Percentiles rank a stretch among this genome's conserved stretches.
Evolutionary conservation across 2,113 vertebrate genomes (phyloP).

Genomic region (Malaclemys terrapin): DNA sequence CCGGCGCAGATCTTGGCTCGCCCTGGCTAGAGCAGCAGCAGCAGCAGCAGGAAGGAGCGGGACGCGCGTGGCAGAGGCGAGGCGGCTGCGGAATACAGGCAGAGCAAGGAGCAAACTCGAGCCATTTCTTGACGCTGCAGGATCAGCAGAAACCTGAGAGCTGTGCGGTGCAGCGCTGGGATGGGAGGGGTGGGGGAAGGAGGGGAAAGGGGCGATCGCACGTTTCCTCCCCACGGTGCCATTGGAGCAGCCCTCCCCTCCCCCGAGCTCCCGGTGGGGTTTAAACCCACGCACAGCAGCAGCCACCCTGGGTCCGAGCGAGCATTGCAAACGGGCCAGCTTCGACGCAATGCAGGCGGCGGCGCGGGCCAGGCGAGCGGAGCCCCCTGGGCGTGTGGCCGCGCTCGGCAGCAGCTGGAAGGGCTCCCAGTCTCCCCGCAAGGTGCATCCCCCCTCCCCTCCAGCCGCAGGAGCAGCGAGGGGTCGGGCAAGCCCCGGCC

Average conservation of each 20-base stretch:
- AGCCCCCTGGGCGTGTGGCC: not conserved
- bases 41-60: constrained; percentile 9
- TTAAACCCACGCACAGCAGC: not conserved
- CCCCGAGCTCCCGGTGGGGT: not conserved
- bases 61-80: constrained; percentile 37
- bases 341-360: constrained; percentile 82
- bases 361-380: constrained; percentile 36
- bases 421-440: too few relatives aligned
- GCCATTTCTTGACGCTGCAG: constrained; percentile 93
- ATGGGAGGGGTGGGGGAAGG: constrained; percentile 32
- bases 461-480: not conserved
- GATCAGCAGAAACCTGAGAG: constrained; percentile 93
- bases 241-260: not conserved
- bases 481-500: not conserved
- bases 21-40: constrained; percentile 42
- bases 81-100: constrained; percentile 80
- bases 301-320: not conserved
- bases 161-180: constrained; percentile 77
- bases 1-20: constrained; percentile 47
- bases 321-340: constrained; percentile 50
- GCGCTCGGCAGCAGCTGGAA: not conserved
- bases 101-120: constrained; percentile 83
- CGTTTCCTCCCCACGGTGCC: not conserved
- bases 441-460: not conserved
- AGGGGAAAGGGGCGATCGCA: constrained; percentile 42